Evolutionary conservation across 1,140 invertebrate genomes (phyloP).

Genomic region (Telenomus remus): DNA sequence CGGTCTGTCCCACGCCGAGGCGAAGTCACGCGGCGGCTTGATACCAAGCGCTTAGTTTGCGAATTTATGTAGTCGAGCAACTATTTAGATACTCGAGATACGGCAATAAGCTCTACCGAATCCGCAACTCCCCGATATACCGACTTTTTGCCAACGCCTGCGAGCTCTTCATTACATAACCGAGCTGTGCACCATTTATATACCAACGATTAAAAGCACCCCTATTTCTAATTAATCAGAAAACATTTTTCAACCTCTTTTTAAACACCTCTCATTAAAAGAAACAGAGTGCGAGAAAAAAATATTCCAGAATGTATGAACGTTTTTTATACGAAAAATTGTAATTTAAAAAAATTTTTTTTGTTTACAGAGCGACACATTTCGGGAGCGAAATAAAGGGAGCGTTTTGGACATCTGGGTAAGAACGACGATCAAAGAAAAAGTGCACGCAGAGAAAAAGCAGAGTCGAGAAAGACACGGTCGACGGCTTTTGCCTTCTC

Average conservation of each 20-base stretch:
- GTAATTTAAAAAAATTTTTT: too few species aligned
- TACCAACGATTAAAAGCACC: too few species aligned
- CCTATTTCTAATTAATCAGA: too few species aligned
- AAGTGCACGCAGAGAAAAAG: conserved; percentile 22
- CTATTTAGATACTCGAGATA: conserved; percentile 65
- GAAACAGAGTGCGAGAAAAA: too few species aligned
- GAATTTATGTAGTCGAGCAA: conserved; percentile 64
- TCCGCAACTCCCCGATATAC: conserved; percentile 36
- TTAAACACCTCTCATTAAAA: too few species aligned
- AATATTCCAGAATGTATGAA: too few species aligned
- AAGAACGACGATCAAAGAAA: conserved; percentile 41
- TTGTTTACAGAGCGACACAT: too few species aligned
- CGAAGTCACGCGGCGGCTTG: conserved; percentile 32
- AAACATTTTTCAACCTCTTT: too few species aligned
- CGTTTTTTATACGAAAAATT: too few species aligned
- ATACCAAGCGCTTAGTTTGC: conserved; percentile 38
- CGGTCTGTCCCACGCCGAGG: conserved; percentile 16
- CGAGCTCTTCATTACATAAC: conserved; percentile 31
- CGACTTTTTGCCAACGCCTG: conserved; percentile 29
- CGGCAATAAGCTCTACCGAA: conserved; percentile 41
- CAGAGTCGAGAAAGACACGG: conserved; percentile 40
- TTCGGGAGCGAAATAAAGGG: too few species aligned
- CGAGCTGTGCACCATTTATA: too few species aligned
- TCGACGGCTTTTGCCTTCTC: conserved; percentile 52
- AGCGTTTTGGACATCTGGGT: conserved; percentile 48